Evolutionary conservation across 2,888 invertebrate genomes (phyloP).

Genomic region (Lamellibrachia columna): DNA sequence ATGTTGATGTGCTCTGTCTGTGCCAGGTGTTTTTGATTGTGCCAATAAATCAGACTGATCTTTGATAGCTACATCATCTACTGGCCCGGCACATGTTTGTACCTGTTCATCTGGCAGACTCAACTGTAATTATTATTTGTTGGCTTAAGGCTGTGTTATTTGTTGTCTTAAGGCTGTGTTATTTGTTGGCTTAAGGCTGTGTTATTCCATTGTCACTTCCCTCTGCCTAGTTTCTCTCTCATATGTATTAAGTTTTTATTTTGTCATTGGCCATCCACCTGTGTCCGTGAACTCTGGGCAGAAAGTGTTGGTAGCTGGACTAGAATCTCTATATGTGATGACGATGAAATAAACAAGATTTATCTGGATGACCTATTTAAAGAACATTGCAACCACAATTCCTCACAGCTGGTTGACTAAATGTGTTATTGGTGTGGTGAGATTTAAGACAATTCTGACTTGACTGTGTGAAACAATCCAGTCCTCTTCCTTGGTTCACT

Average conservation of each 20-base stretch:
- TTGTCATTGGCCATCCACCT: neutral
- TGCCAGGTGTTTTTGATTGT: neutral
- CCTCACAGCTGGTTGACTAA: neutral
- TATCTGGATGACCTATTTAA: neutral
- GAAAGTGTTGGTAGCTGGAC: neutral
- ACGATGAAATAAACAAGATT: neutral
- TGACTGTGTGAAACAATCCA: no score
- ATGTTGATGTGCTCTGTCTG: neutral
- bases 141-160: neutral
- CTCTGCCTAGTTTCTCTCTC: neutral
- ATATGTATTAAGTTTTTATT: neutral
- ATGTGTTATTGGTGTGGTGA: neutral
- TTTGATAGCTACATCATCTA: neutral
- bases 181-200: neutral
- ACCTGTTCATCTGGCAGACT: neutral
- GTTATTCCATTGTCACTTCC: neutral
- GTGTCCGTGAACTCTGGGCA: neutral
- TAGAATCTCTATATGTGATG: neutral
- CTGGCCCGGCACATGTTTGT: neutral
- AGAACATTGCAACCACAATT: neutral
- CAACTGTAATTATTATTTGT: neutral
- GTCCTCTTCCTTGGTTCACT: neutral
- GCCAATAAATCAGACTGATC: neutral
- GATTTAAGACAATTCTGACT: neutral
- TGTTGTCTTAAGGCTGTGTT: neutral